A percentile compares a stretch with the other conserved stretches of the same genome.
Conservation (phyloP, 1,140 invertebrate species). For the Plectrocnemia conspersa region DNA sequence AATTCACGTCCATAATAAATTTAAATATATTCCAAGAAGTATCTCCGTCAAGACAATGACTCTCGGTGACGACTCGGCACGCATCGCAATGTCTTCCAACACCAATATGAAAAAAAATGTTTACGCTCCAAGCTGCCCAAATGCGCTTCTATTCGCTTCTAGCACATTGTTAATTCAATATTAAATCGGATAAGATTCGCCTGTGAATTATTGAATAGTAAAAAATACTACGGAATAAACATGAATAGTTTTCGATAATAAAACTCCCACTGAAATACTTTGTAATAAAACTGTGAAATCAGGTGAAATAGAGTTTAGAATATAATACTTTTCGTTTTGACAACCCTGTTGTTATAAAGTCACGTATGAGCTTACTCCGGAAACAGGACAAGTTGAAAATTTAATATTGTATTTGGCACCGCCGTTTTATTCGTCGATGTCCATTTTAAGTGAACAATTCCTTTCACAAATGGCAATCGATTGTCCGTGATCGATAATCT, state of each 20-base stretch:
- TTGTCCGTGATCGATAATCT: constrained; percentile 16
- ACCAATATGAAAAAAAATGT: constrained; percentile 9
- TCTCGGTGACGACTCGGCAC: constrained; percentile 25
- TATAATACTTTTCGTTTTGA: too few species aligned
- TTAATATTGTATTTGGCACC: background rate
- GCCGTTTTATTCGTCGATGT: constrained; percentile 3
- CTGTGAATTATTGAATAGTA: too few species aligned
- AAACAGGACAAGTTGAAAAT: too few species aligned
- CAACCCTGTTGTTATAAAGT: too few species aligned
- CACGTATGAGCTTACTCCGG: too few species aligned
- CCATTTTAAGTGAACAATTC: constrained; percentile 15
- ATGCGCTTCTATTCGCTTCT: background rate
- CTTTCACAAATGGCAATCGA: constrained; percentile 2
- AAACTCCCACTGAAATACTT: too few species aligned
- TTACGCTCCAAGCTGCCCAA: background rate
- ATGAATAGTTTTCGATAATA: too few species aligned
- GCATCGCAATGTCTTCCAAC: constrained; percentile 29
- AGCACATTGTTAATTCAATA: too few species aligned
- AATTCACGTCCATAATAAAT: constrained; percentile 30
- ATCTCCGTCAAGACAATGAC: constrained; percentile 31
- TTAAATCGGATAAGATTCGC: too few species aligned
- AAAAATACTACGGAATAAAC: too few species aligned
- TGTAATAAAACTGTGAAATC: too few species aligned
- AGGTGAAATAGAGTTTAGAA: too few species aligned
- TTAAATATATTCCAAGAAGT: constrained; percentile 34